Evolutionary conservation across 2,888 invertebrate genomes (phyloP).

Genomic region (Thera obeliscata): DNA sequence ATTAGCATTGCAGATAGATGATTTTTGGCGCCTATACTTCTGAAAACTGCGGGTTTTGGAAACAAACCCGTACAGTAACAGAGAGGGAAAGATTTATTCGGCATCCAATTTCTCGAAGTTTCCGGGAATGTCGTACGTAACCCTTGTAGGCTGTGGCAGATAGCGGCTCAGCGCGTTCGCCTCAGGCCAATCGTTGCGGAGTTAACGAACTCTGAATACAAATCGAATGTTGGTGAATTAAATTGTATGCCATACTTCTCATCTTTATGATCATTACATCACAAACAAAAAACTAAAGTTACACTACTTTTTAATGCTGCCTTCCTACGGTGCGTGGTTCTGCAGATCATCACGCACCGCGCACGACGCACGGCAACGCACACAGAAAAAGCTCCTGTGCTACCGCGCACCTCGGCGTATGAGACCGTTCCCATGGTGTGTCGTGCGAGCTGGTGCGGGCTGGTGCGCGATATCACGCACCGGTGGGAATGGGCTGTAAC

Average conservation of each 20-base stretch:
- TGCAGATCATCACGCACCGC: too few species aligned
- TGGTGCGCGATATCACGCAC: too few species aligned
- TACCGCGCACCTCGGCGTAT: too few species aligned
- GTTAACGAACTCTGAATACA: conserved; percentile 76
- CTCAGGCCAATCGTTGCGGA: conserved; percentile 67
- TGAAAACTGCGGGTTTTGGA: background rate
- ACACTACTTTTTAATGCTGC: background rate
- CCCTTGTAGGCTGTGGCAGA: conserved; percentile 22
- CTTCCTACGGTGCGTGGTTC: too few species aligned
- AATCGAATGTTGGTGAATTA: conserved; percentile 60
- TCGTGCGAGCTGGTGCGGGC: too few species aligned
- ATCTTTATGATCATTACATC: background rate
- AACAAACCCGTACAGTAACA: background rate
- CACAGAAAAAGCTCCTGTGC: too few species aligned
- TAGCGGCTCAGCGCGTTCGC: conserved; percentile 51
- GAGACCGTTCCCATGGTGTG: too few species aligned
- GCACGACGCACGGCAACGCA: too few species aligned
- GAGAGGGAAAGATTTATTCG: background rate
- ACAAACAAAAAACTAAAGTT: background rate
- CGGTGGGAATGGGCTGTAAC: too few species aligned
- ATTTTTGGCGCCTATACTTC: too few species aligned
- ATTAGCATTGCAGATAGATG: too few species aligned
- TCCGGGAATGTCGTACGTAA: conserved; percentile 13
- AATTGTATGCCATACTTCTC: background rate
- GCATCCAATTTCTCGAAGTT: conserved; percentile 28